These are phyloP conservation scores for Spilogale gracilis DNA, from an alignment of 2,113 vertebrate species.

Conservation along the genomic window DNA sequence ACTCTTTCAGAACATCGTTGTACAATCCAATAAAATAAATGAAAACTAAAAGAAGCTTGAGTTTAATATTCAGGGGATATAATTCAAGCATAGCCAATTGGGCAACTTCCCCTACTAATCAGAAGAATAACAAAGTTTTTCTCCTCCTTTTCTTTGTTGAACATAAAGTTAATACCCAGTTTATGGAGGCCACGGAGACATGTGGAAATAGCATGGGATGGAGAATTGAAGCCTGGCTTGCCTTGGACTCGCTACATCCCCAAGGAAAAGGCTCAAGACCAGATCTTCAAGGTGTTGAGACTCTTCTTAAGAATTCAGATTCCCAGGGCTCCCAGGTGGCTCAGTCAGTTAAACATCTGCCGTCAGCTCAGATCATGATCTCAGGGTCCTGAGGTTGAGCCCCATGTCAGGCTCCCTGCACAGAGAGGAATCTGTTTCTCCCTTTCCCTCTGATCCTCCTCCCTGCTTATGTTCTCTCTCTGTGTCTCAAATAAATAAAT, in stretches of 20 bases:
- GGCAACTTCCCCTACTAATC: slow-evolving; percentile 58
- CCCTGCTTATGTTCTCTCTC: background rate
- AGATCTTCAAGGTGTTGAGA: too few relatives aligned
- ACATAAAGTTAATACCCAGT: background rate
- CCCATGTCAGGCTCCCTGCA: rapidly evolving
- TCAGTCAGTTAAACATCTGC: background rate
- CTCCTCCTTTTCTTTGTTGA: slow-evolving; percentile 50
- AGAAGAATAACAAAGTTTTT: slow-evolving; percentile 40
- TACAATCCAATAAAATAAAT: slow-evolving; percentile 62
- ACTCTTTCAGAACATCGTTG: slow-evolving; percentile 39
- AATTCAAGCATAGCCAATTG: slow-evolving; percentile 67
- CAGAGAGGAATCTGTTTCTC: background rate
- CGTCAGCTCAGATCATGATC: background rate
- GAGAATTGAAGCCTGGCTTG: background rate
- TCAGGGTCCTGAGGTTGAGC: background rate
- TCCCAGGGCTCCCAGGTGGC: rapidly evolving
- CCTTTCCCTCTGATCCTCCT: background rate
- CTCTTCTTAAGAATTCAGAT: background rate
- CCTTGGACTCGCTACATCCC: background rate
- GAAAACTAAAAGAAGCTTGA: slow-evolving; percentile 52
- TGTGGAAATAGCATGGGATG: background rate
- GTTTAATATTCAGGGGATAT: slow-evolving; percentile 58
- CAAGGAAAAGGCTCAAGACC: background rate
- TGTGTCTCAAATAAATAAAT: background rate
- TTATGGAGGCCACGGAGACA: background rate